Base-by-base conservation (phyloP, 2,888 invertebrate species). In the Bhutanitis thaidina region DNA sequence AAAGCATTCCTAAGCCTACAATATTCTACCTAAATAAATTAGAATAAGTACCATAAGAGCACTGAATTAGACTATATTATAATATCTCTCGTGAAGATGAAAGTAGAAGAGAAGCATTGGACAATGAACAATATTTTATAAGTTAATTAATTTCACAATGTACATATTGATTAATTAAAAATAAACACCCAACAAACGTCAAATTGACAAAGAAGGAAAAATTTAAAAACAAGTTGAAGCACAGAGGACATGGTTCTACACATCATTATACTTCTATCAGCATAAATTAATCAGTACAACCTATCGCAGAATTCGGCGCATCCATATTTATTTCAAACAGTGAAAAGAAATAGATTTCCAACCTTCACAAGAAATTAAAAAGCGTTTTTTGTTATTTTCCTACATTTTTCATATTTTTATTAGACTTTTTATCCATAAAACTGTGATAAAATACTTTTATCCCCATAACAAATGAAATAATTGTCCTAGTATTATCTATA, bases 331-430 rank as follows among this genome's bases (percentile, higher is more conserved):
- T 20, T 20, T 3, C 2, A 2, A 20, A 20, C 20, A 20, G 5
- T 3, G 2, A 20, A 20, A 20, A 20, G 5, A 20, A 20, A 20
- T n/a, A 49, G 16, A 16, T 37, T 30, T 29, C 44, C 20, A 14
- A 55, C 60, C 71, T 68, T 66, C 68, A 70, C 66, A 74, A 75
- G 73, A 73, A 70, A 69, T 59, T 62, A 58, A 38, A 46, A 50
- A 62, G 65, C 60, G 69, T 77, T 84, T 84, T 84, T 80, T 79
- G 64, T 70, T 61, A 65, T 80, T 83, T 84, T 81, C 64, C 71
- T 70, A 71, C 51, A 54, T 77, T 84, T 84, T 84, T 77, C 75
- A 70, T 59, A 65, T 83, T 84, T 85, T 81, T 79, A 73, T 79
- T 63, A 13, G 68, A 63, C 58, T 61, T 72, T 79, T 83, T 78